Conservation (phyloP, 1,140 invertebrate species). For the Lepeophtheirus salmonis region DNA sequence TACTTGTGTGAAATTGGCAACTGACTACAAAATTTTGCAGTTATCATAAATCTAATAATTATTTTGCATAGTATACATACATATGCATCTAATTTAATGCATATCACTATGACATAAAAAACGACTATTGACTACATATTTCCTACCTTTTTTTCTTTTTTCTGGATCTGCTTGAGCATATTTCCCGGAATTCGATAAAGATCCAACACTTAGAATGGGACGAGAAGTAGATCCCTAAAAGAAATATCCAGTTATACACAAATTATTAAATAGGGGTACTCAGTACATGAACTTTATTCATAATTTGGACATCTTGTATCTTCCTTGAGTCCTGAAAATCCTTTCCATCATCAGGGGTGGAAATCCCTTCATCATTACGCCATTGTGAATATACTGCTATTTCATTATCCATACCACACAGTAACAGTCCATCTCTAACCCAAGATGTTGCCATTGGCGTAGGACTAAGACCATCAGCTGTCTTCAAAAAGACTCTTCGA, state of each 20-base stretch:
- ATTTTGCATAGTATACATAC: too few relatives aligned
- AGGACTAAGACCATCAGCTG: conserved; percentile 84
- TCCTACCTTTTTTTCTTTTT: neutral
- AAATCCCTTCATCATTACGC: conserved; percentile 45
- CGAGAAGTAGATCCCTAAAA: neutral
- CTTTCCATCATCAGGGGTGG: neutral
- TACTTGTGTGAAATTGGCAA: too few relatives aligned
- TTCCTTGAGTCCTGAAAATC: conserved; percentile 49
- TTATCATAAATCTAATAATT: too few relatives aligned
- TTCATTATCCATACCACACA: conserved; percentile 97
- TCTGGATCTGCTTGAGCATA: neutral
- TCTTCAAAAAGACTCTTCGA: conserved; percentile 67
- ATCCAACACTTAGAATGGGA: neutral
- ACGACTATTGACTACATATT: too few relatives aligned
- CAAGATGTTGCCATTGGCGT: conserved; percentile 95
- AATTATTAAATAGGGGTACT: neutral
- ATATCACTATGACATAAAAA: too few relatives aligned
- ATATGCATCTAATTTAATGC: too few relatives aligned
- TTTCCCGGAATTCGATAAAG: neutral
- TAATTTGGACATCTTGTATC: conserved; percentile 31
- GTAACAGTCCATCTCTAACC: conserved; percentile 89
- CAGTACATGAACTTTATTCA: neutral
- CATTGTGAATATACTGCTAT: conserved; percentile 99
- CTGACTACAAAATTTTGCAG: too few relatives aligned
- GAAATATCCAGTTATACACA: neutral